Base-by-base conservation (phyloP, 2,113 vertebrate genomes). In the Xerus inauris region DNA sequence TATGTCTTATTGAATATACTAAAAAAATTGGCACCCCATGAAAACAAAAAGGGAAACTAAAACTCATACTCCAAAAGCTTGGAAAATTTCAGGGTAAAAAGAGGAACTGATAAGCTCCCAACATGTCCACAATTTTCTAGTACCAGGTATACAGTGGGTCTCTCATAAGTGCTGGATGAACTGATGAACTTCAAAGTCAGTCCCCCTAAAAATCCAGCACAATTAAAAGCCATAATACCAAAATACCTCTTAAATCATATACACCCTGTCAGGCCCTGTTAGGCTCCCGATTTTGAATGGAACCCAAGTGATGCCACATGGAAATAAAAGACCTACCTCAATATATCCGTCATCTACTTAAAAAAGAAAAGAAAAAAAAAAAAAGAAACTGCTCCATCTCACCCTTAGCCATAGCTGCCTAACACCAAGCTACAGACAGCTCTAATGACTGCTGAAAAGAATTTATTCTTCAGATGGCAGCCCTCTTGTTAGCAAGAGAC, bases 311-410 rank as follows among this genome's bases (percentile, higher is more conserved):
- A 94, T 76, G 51, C 92, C 92, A 86, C 92, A 51, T 64, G 90
- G 83, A 96, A 96, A 96, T 92, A 89, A 84, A 49, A 87, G 51
- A 71, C 47, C 59, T 67, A 64, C 84, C 81, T 93, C 76, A 89
- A 89, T 89, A 71, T 82, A 90, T 88, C 94, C 87, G 93, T 85
- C 90, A 94, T 86, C 88, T 79, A 69, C 69, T 86, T 93, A 62
- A 73, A 51, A 83, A 96, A 85, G 20, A 57, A 57, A 57, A 57
- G 54, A 57, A 57, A 62, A 62, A 54, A 13, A 54, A 17, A 54
- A 13, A 59, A 62, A 62, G 24, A 62, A 62, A 62, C 0, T 35
- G 2, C 26, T 73, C 75, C 62, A 91, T 28, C 65, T 85, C 65
- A 51, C 45, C 89, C 71, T 91, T 73, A 86, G 83, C 35, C 73